Percentiles rank a stretch among this genome's conserved stretches.
These are phyloP conservation scores for Podarcis siculus DNA, from an alignment of 2,797 vertebrate species.

Conservation along the genomic window DNA sequence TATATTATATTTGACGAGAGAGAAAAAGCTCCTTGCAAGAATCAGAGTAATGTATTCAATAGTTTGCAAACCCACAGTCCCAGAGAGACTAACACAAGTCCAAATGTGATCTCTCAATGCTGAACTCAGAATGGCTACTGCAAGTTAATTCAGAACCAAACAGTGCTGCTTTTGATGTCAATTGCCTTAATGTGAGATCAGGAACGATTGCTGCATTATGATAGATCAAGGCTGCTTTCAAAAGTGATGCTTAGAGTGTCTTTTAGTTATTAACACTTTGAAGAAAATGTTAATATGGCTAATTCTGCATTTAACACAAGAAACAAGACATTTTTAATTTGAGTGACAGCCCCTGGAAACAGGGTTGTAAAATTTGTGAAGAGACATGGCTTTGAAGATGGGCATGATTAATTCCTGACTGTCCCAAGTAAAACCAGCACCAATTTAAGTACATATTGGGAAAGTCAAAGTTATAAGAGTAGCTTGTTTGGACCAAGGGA, in stretches of 20 bases:
- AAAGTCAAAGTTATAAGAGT: not conserved
- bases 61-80: slow-evolving; percentile 3
- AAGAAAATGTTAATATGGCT: slow-evolving; percentile 2
- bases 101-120: not conserved
- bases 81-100: slow-evolving; percentile 1
- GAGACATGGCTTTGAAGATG: not conserved
- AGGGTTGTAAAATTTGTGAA: not conserved
- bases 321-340: not conserved
- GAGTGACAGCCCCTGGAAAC: not conserved
- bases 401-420: not conserved
- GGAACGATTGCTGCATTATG: slow-evolving; percentile 15
- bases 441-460: not conserved
- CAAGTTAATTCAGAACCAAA: slow-evolving; percentile 31
- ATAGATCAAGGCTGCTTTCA: slow-evolving; percentile 16
- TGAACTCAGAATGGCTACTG: slow-evolving; percentile 12
- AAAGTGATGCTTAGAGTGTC: not conserved
- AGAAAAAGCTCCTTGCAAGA: not conserved
- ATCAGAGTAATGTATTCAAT: slow-evolving; percentile 41
- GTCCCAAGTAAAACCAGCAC: not conserved
- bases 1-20: slow-evolving; percentile 26
- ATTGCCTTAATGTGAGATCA: slow-evolving; percentile 30
- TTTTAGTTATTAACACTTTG: slow-evolving; percentile 21
- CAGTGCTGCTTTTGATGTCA: slow-evolving; percentile 17
- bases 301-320: not conserved
- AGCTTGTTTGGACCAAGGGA: not conserved